phyloP scores from a whole-genome alignment of 2,113 vertebrate genomes.

The Diphyllodes magnificus region DNA sequence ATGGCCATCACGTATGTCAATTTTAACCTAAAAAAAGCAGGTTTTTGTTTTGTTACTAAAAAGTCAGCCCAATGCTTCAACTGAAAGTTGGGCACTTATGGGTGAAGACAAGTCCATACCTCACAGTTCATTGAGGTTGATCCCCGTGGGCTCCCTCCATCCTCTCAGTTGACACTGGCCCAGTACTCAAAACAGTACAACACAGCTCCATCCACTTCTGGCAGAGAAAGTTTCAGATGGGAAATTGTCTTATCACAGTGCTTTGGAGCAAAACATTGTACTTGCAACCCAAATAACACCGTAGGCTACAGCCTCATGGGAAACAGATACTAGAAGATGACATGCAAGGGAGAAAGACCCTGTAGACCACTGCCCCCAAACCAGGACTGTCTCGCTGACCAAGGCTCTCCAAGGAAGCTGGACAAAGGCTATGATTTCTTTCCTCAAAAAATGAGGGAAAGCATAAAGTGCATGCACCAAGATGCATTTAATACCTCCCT shows the following conservation, averaged over 20 bases:
- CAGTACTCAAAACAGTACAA: background rate
- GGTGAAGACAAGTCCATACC: background rate
- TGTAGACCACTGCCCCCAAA: background rate
- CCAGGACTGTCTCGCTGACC: rapidly evolving
- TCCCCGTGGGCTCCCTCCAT: background rate
- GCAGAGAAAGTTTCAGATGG: background rate
- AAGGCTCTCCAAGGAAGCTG: background rate
- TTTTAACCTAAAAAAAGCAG: background rate
- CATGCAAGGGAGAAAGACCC: background rate
- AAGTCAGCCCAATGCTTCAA: background rate
- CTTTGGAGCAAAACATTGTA: background rate
- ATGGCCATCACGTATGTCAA: background rate
- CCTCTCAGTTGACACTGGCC: background rate
- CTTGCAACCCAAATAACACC: background rate
- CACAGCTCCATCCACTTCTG: background rate
- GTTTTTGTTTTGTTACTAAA: background rate
- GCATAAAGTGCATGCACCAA: background rate
- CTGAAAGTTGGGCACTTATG: background rate
- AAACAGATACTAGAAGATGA: background rate
- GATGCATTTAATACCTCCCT: background rate
- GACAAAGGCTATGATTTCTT: background rate
- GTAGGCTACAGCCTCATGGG: rapidly evolving
- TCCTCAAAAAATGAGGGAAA: background rate
- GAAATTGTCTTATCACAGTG: background rate
- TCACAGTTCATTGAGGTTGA: background rate